Percentiles rank a stretch among this genome's conserved stretches.
Conservation (phyloP, 1,140 invertebrate species). For the Musca vetustissima region DNA sequence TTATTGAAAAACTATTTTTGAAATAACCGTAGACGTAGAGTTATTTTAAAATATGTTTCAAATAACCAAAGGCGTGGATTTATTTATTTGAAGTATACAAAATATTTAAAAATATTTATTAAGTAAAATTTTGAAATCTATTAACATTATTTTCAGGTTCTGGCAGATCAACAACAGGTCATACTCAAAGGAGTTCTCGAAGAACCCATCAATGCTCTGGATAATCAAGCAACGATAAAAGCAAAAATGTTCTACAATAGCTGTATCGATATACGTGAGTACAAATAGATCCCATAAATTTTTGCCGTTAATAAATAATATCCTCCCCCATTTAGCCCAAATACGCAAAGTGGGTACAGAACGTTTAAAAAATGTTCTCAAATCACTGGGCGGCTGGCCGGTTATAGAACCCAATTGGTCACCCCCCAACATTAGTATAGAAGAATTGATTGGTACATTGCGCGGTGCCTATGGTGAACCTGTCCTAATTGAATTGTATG, state of each 20-base stretch:
- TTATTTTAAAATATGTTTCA: too few species aligned
- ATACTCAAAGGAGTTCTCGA: constrained; percentile 79
- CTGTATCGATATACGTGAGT: constrained; percentile 85
- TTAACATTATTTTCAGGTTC: too few species aligned
- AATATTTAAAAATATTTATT: too few species aligned
- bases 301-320: neutral
- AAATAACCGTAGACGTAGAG: too few species aligned
- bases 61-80: too few species aligned
- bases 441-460: constrained; percentile 68
- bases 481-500: constrained; percentile 76
- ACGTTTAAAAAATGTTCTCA: constrained; percentile 65
- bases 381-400: constrained; percentile 75
- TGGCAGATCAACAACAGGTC: constrained; percentile 83
- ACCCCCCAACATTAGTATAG: constrained; percentile 61
- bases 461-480: constrained; percentile 74
- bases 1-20: too few species aligned
- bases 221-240: constrained; percentile 75
- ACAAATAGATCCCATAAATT: neutral
- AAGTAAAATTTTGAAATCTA: too few species aligned
- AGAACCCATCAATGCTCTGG: constrained; percentile 63
- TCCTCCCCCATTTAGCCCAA: constrained; percentile 61
- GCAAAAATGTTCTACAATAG: constrained; percentile 84
- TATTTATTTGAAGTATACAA: too few species aligned
- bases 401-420: constrained; percentile 69
- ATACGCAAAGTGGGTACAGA: constrained; percentile 70